phyloP scores from a whole-genome alignment of 2,797 vertebrate genomes.

The Periophthalmus magnuspinnatus region DNA sequence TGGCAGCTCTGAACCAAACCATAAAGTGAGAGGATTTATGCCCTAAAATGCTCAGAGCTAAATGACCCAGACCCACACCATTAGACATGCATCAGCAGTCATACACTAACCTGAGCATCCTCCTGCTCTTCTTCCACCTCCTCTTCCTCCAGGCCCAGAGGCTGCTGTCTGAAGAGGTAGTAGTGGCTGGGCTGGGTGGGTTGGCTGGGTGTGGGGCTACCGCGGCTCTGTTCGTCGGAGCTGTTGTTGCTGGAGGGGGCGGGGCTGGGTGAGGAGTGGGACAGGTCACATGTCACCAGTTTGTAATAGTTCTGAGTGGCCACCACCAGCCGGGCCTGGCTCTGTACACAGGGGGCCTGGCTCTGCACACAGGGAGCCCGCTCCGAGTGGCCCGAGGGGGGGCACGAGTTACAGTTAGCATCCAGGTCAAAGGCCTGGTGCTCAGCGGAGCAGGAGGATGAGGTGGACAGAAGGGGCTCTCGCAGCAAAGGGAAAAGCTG shows the following conservation, averaged over 20 bases:
- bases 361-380: conserved; percentile 74
- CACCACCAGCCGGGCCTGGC: conserved; percentile 91
- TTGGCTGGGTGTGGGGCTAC: conserved; percentile 80
- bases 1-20: not conserved
- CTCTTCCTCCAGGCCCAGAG: conserved; percentile 67
- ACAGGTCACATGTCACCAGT: conserved; percentile 94
- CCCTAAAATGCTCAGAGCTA: not conserved
- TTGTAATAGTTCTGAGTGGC: conserved; percentile 99
- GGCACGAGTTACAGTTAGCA: conserved; percentile 95
- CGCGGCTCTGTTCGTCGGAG: conserved; percentile 89
- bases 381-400: conserved; percentile 77
- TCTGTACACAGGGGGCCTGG: conserved; percentile 89
- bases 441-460: conserved; percentile 77
- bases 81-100: not conserved
- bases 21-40: not conserved
- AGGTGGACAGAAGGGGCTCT: conserved; percentile 73
- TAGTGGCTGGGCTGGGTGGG: conserved; percentile 88
- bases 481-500: conserved; percentile 65
- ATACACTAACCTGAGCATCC: conserved; percentile 39
- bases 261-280: conserved; percentile 93
- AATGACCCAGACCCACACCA: not conserved
- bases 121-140: conserved; percentile 44
- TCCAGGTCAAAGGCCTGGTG: conserved; percentile 82
- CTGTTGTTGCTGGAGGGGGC: conserved; percentile 90
- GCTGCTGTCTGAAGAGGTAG: conserved; percentile 87